Evolutionary conservation across 2,888 invertebrate species (phyloP), one percentile per base, ranked within the genome.

Genomic region (Ashinkailepas kermadecensis): DNA sequence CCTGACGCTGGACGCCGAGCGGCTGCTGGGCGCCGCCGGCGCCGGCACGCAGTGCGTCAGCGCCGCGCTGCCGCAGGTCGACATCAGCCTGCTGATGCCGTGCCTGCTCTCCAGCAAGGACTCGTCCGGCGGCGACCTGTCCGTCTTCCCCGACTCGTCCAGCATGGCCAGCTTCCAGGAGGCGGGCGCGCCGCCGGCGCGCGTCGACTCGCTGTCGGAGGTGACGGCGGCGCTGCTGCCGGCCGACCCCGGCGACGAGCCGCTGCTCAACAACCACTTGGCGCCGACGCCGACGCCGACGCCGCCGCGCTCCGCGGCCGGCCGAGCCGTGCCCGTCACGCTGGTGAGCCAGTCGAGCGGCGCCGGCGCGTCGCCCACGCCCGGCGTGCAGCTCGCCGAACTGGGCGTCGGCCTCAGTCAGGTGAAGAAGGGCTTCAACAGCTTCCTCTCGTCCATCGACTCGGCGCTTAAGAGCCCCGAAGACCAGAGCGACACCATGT

Each of bases 31-130:
- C 86, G 89, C 90, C 84, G 81, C 83, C 15, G 84, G 83, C 12
- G 78, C 83, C 13, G 83, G 83, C 58, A 85, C 84, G 21, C 82
- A 86, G 78, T 85, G 85, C 62, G 81, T 87, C 56, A 95, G 95
- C 8, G 91, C 94, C 83, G 90, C 94, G 84, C 90, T 96, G 82
- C 95, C 95, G 23, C 95, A 96, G 86, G 90, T 87, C 10, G 96
- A 96, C 88, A 89, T 96, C 82, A 96, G 95, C 0, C 91, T 96
- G 85, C 93, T 96, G 83, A 93, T 95, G 90, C 95, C 95, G 23
- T 92, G 94, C 83, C 92, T 91, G 87, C 92, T 92, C 86, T 93
- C 94, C 70, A 94, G 94, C 13, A 95, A 94, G 87, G 95, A 95
- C 81, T 84, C 84, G 21, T 82, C 84, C 15, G 84, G 84, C 9